Evolutionary conservation across 92 coral and sea anemone genomes (phyloP), one percentile per base, ranked within the genome.

Genomic region (Pocillopora meandrina): DNA sequence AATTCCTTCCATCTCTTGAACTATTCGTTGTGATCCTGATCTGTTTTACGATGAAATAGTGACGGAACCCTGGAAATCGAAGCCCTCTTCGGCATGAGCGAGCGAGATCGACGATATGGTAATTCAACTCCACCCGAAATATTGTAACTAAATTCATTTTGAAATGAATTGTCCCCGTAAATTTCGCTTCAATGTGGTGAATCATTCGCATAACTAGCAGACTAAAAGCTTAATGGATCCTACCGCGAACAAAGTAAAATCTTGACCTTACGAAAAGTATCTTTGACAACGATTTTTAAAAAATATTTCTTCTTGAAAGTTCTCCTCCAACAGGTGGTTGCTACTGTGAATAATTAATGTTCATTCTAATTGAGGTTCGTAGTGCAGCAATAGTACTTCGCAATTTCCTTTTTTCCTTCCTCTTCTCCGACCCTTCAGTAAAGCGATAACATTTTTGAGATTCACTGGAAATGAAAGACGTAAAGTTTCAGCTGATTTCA

Each of bases 301-400:
- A 3, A 42, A 17, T 77, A 56, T 74, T 87, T 68, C 70, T 71
- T 87, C 65, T 59, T 87, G 67, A 71, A 73, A 81, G 56, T 80
- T 55, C 71, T 20, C 60, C 2, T 87, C 82, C 91, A 91, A 91
- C 94, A 91, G 94, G 94, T 91, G 94, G 94, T 88, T 90, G 80
- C 60, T 47, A 79, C 68, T 56, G 67, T 91, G 87, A 87, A 91
- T 88, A 78, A 91, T 91, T 89, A 61, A 89, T 82, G 80, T 9
- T 21, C 66, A 74, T 74, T 80, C 89, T 78, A 72, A 89, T 73
- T 79, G 78, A 74, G 89, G 60, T 74, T 77, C 80, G 65, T 73
- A 74, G 62, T 74, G 79, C 72, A 73, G 10, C 9, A 63, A 83
- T 62, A 71, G 33, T 21, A 21, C 80, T 62, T 63, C 59, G 74